Base-by-base conservation (phyloP, 2,888 invertebrate genomes). In the Harpalus rubripes region DNA sequence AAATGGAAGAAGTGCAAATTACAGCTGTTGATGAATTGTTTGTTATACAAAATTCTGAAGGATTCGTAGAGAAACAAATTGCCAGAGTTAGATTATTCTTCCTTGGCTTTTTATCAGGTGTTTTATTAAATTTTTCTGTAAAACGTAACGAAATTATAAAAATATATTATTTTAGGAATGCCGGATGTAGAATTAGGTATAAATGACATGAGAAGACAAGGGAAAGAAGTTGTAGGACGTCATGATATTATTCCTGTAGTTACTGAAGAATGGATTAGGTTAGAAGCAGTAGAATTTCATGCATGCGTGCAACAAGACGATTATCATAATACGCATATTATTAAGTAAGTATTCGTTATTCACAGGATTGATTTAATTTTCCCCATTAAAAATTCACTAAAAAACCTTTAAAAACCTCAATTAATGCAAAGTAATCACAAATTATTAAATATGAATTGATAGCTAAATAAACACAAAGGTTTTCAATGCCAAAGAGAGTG, bases 171-270 rank as follows among this genome's bases (percentile, higher is more conserved):
- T 88, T 7, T 86, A 95, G 97, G 98, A 81, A 97, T 98, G 96
- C 99, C 99, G 3, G 96, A 96, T 89, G 95, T 99, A 87, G 99
- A 99, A 92, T 92, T 99, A 88, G 99, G 99, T 3, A 95, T 99
- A 85, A 99, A 99, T 91, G 99, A 99, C 92, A 94, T 98, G 93
- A 94, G 97, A 91, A 94, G 99, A n/a, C 98, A 98, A 91, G 99
- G 99, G n/a, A 96, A 96, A 91, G 99, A 99, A 93, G 98, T 99
- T 81, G 99, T 99, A 0, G 98, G 99, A 0, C 94, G 99, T 3
- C 98, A 99, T 91, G 99, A 99, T 92, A 99, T 99, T 91, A 98
- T 99, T 90, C 99, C 99, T 22, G 98, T 98, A 16, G 97, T 97
- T 86, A 99, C 99, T 0, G 99, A 99, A 92, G 98, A 99, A 92